Base-by-base conservation (phyloP, 2,888 invertebrate species). In the Erannis defoliaria region DNA sequence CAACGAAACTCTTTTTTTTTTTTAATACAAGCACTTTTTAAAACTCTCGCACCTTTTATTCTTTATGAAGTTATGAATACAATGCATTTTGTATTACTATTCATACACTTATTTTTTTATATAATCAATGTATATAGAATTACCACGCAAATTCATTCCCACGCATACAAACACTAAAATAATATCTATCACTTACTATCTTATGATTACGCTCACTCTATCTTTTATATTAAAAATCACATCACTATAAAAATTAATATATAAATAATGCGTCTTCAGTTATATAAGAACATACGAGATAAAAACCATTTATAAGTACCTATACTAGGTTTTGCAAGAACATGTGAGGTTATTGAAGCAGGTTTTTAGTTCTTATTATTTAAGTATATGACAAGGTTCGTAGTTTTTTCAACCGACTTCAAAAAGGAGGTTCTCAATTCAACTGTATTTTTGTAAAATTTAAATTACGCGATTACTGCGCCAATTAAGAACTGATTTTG, bases 1-100 rank as follows among this genome's bases (percentile, higher is more conserved):
- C 67, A 46, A 31, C 26, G 43, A 45, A 65, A 51, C 42, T 33
- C 49, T 42, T 56, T 51, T 29, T 45, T 29, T 45, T 56, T 51
- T 59, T 51, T 16, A 23, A 18, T 50, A 38, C 48, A 46, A 49
- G 68, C 68, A 68, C 68, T 26, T 57, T 45, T 60, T 35, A 26
- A 42, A 61, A 61, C 54, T 67, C 40, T 55, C 66, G 57, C 46
- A 60, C 67, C 35, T 51, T 68, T 56, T 53, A 29, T 62, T 64
- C 53, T 63, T 43, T 61, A 50, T 45, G 21, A 38, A 23, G 12
- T 54, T 38, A 35, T 42, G 26, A 19, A 54, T 54, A 40, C 57
- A 35, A 33, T 18, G 35, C 35, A 37, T 56, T 56, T 33, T 46
- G 12, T 49, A 42, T 40, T 23, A 33, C 21, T 42, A 33, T n/a